Evolutionary conservation across 2,888 invertebrate genomes (phyloP).

Genomic region (Nemapogon koenigi): DNA sequence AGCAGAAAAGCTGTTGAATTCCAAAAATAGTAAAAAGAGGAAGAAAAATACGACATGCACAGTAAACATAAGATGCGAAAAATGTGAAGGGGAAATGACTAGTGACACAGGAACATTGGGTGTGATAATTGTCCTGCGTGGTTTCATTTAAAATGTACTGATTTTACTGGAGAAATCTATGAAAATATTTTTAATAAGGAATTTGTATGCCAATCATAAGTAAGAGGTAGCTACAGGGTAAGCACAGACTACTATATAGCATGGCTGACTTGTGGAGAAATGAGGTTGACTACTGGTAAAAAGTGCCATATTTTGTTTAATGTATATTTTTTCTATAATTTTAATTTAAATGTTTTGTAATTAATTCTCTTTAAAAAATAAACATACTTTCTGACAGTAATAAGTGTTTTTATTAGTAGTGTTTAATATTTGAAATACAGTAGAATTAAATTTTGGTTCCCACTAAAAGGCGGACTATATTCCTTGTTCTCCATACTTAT

Average conservation of each 20-base stretch:
- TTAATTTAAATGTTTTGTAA: background rate
- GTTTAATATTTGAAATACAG: background rate
- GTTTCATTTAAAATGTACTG: constrained; percentile 2
- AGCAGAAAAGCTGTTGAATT: background rate
- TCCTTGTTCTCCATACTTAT: background rate
- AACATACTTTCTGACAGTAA: background rate
- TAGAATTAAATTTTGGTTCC: background rate
- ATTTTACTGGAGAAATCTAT: background rate
- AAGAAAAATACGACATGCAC: constrained; percentile 4
- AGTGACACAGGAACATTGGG: constrained; percentile 10
- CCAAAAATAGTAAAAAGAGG: background rate
- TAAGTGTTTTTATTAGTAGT: background rate
- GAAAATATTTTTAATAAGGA: background rate
- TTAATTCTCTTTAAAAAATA: background rate
- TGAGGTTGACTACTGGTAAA: constrained; percentile 11
- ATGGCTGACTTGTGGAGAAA: constrained; percentile 13
- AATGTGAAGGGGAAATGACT: constrained; percentile 9
- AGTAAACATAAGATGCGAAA: constrained; percentile 3
- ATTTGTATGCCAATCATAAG: background rate
- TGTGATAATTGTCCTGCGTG: constrained; percentile 9
- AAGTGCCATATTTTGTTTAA: constrained; percentile 9
- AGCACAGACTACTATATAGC: no score
- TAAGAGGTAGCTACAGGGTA: constrained; percentile 11
- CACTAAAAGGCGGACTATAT: background rate
- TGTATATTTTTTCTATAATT: constrained; percentile 7